Evolutionary conservation across 2,888 invertebrate genomes (phyloP).

Genomic region (Gerris lacustris): DNA sequence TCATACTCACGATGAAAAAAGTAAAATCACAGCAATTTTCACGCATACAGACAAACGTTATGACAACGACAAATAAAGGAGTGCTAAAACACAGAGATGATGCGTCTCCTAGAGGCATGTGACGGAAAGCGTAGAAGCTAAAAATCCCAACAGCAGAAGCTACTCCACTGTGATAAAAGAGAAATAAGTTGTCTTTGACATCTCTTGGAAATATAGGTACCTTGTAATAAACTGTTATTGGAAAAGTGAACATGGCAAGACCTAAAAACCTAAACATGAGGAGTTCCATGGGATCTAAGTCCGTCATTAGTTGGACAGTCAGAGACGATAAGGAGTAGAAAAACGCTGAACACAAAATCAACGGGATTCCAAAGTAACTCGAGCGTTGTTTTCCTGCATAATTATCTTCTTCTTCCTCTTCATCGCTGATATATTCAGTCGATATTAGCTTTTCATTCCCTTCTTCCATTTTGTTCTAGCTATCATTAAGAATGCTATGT

Average conservation of each 20-base stretch:
- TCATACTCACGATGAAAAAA: not conserved
- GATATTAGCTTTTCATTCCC: not conserved
- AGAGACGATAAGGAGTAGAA: slow-evolving; percentile 4
- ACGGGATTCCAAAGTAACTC: not conserved
- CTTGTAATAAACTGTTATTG: not conserved
- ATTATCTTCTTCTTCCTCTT: not conserved
- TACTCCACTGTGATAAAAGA: not conserved
- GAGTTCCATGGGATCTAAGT: not conserved
- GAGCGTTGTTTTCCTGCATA: not conserved
- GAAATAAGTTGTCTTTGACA: not conserved
- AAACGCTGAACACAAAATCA: not conserved
- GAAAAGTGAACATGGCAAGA: not conserved
- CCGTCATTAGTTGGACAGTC: not conserved
- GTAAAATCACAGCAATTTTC: not conserved
- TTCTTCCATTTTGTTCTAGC: not conserved
- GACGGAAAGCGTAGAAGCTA: slow-evolving; percentile 1
- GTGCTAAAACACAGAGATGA: slow-evolving; percentile 3
- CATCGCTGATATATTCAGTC: not conserved
- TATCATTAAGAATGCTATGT: too few relatives aligned
- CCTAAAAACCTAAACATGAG: not conserved
- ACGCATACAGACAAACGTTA: not conserved
- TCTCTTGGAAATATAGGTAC: not conserved
- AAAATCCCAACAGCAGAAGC: not conserved
- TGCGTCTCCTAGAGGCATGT: slow-evolving; percentile 1
- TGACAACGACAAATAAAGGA: not conserved